Percentiles rank a stretch among this genome's conserved stretches.
These are phyloP conservation scores for Petroica traversi DNA, from an alignment of 2,113 vertebrate genomes.

Conservation along the genomic window DNA sequence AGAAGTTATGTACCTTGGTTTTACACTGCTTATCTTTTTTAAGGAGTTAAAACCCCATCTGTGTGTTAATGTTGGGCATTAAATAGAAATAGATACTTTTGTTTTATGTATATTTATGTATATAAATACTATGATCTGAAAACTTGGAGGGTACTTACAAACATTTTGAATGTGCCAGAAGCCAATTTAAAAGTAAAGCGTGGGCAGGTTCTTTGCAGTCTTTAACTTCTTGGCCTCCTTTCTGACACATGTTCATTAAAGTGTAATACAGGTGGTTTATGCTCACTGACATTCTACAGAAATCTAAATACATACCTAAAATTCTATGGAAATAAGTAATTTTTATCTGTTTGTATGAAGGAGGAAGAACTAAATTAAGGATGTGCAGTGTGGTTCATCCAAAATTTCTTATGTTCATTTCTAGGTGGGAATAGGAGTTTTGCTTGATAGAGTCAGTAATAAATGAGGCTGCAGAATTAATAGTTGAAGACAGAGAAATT, in stretches of 20 bases:
- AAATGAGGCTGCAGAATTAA: slow-evolving; percentile 11
- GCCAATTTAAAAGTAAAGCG: background rate
- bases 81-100: background rate
- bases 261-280: background rate
- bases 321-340: background rate
- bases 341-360: background rate
- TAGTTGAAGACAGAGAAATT: background rate
- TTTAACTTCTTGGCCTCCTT: background rate
- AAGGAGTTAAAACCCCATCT: background rate
- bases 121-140: background rate
- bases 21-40: background rate
- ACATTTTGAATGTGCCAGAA: background rate
- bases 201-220: background rate
- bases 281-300: background rate
- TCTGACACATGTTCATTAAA: background rate
- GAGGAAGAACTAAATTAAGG: background rate
- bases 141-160: background rate
- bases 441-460: background rate
- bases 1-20: background rate
- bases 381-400: background rate
- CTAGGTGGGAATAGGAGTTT: background rate
- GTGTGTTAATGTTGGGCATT: background rate
- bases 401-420: background rate
- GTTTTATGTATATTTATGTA: background rate
- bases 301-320: background rate